A percentile compares a stretch with the other conserved stretches of the same genome.
phyloP scores from a whole-genome alignment of 2,888 invertebrate species.

The Eutolmus rufibarbis region DNA sequence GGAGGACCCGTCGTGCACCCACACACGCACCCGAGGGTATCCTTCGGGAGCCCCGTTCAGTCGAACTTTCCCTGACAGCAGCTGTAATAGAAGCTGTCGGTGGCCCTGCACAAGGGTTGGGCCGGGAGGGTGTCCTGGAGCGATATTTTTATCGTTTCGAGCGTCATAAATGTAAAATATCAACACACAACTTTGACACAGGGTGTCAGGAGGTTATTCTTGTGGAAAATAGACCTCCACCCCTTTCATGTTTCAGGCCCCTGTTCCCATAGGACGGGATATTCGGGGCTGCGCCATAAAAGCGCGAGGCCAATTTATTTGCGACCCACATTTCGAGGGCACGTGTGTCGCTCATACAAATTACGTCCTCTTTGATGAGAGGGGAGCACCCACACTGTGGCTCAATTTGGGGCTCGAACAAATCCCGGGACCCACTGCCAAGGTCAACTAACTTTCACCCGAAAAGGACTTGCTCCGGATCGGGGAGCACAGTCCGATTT shows the following conservation, averaged over 20 bases:
- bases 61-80: conserved; percentile 22
- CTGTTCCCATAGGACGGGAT: neutral
- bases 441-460: neutral
- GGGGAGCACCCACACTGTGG: neutral
- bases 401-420: neutral
- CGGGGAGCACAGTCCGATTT: neutral
- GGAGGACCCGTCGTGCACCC: neutral
- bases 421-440: neutral
- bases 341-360: neutral
- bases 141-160: conserved; percentile 27
- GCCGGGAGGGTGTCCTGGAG: neutral
- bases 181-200: conserved; percentile 34
- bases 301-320: neutral
- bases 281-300: neutral
- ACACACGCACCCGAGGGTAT: neutral
- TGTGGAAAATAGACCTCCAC: conserved; percentile 33
- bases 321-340: neutral
- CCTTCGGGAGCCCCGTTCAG: neutral
- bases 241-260: neutral
- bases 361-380: neutral
- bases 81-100: conserved; percentile 24
- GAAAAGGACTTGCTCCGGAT: neutral
- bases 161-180: conserved; percentile 35
- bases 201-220: conserved; percentile 17
- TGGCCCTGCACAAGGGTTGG: neutral